Conservation (phyloP, 2,113 vertebrate genomes). For the Anthoscopus minutus region DNA sequence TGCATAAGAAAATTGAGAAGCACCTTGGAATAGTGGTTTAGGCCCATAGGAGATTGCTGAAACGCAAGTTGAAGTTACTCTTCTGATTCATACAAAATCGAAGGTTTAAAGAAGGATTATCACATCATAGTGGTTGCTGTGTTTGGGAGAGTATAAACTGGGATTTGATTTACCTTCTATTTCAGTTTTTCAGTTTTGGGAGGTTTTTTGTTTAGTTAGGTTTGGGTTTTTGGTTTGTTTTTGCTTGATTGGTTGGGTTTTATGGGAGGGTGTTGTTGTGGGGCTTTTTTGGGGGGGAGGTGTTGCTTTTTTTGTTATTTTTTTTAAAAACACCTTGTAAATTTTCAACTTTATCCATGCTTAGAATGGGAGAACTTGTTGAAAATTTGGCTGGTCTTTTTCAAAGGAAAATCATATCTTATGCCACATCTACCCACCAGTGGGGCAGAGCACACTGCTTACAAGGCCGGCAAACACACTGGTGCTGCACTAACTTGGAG, state of each 20-base stretch:
- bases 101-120: conserved; percentile 14
- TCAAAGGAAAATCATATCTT: background rate
- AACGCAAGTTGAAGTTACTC: background rate
- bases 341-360: background rate
- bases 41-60: background rate
- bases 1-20: background rate
- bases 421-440: background rate
- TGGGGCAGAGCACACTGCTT: background rate
- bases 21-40: background rate
- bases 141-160: background rate
- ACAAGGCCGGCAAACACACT: background rate
- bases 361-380: background rate
- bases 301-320: background rate
- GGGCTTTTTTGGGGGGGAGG: background rate
- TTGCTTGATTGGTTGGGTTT: background rate
- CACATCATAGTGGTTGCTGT: background rate
- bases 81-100: background rate
- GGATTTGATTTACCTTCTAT: background rate
- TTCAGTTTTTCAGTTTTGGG: background rate
- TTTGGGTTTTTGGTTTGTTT: background rate
- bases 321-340: background rate
- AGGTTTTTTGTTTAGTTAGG: background rate
- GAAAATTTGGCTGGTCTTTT: background rate
- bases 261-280: background rate
- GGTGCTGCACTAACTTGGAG: background rate